Conservation (phyloP, 1,140 invertebrate species). For the Trichonephila clavata region DNA sequence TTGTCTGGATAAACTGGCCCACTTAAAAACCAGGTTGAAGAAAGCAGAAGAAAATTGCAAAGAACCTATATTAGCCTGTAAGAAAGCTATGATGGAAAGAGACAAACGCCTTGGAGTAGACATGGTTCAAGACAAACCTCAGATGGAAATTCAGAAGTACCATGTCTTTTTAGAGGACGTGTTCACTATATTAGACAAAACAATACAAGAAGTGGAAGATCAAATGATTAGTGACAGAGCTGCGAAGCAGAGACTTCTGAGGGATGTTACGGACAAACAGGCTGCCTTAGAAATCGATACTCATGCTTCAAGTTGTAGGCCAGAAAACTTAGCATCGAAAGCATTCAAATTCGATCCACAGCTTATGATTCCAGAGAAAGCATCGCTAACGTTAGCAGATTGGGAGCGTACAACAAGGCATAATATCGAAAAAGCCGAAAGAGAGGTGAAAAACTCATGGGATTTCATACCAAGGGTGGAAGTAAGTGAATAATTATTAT, state of each 20-base stretch:
- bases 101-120: constrained; percentile 57
- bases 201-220: constrained; percentile 54
- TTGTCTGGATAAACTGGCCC: constrained; percentile 33
- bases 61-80: constrained; percentile 43
- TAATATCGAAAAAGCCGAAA: constrained; percentile 64
- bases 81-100: constrained; percentile 46
- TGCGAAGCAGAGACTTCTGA: constrained; percentile 61
- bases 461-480: constrained; percentile 42
- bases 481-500: constrained; percentile 51
- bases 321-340: constrained; percentile 26
- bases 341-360: constrained; percentile 60
- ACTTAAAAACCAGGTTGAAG: constrained; percentile 25
- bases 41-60: constrained; percentile 47
- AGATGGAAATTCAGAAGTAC: constrained; percentile 57
- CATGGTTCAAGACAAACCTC: constrained; percentile 65
- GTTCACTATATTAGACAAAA: constrained; percentile 16
- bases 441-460: constrained; percentile 52
- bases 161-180: constrained; percentile 37
- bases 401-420: constrained; percentile 66
- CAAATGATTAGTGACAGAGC: constrained; percentile 66
- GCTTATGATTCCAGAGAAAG: constrained; percentile 48
- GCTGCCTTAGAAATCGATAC: constrained; percentile 66
- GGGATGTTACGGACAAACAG: constrained; percentile 68
- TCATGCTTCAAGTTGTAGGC: constrained; percentile 56
- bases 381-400: constrained; percentile 48